Conservation (phyloP, 2,797 vertebrate genomes). For the Gambusia yucatana region DNA sequence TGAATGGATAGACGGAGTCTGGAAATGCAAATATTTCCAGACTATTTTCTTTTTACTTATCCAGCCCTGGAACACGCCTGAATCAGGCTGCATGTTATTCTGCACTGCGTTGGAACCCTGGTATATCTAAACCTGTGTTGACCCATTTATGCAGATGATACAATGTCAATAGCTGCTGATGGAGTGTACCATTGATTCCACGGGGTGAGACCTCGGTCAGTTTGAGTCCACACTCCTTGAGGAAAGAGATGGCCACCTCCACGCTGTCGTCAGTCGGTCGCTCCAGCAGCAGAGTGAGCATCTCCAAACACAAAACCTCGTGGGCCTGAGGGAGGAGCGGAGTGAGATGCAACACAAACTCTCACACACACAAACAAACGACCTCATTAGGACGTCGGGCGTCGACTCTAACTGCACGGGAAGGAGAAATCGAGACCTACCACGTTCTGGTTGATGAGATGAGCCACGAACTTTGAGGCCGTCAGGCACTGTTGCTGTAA, state of each 20-base stretch:
- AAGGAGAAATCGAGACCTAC: slow-evolving; percentile 76
- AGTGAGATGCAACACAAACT: background rate
- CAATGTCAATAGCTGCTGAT: background rate
- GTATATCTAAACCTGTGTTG: background rate
- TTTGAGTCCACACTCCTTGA: slow-evolving; percentile 97
- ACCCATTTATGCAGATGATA: background rate
- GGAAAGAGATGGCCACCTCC: slow-evolving; percentile 95
- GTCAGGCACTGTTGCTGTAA: slow-evolving; percentile 96
- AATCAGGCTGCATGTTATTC: background rate
- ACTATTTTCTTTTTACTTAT: background rate
- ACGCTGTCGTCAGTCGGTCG: slow-evolving; percentile 97
- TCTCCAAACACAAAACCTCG: slow-evolving; percentile 96
- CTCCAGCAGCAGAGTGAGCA: slow-evolving; percentile 95
- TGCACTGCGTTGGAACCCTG: background rate
- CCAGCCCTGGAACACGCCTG: background rate
- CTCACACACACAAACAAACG: background rate
- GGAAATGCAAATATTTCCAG: background rate
- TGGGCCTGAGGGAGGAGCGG: slow-evolving; percentile 83
- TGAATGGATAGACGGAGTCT: background rate
- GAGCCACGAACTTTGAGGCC: slow-evolving; percentile 96
- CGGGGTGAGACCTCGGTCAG: slow-evolving; percentile 95
- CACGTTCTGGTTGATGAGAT: slow-evolving; percentile 99
- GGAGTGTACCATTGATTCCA: slow-evolving; percentile 90
- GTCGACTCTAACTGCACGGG: background rate
- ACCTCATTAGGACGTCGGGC: background rate